Evolutionary conservation across 2,113 vertebrate genomes (phyloP).

Genomic region (Periophthalmodon schlosseri): DNA sequence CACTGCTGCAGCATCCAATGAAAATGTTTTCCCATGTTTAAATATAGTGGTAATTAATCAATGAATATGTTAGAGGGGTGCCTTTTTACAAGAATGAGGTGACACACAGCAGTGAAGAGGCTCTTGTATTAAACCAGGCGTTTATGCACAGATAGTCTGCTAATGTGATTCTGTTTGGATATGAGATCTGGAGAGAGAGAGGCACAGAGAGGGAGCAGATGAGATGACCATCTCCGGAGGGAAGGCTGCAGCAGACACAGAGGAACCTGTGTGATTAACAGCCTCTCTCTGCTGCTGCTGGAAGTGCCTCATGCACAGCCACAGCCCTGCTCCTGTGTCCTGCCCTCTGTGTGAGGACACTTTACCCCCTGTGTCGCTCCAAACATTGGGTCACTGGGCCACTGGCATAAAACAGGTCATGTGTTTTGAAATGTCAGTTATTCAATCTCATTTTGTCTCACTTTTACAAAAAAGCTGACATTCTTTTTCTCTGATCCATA

Average conservation of each 20-base stretch:
- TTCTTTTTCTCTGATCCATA: background rate
- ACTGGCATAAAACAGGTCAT: background rate
- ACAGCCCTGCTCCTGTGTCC: background rate
- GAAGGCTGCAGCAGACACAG: slow-evolving; percentile 45
- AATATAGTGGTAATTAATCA: background rate
- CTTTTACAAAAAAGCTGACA: background rate
- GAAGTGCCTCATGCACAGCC: slow-evolving; percentile 28
- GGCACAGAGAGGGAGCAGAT: slow-evolving; percentile 21
- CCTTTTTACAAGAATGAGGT: slow-evolving; percentile 16
- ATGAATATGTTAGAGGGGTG: background rate
- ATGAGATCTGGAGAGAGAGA: slow-evolving; percentile 52
- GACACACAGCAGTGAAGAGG: slow-evolving; percentile 5
- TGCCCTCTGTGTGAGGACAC: slow-evolving; percentile 43
- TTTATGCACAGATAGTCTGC: slow-evolving; percentile 30
- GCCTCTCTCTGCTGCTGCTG: slow-evolving; percentile 33
- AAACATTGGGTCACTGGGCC: slow-evolving; percentile 23
- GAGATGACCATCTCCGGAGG: slow-evolving; percentile 56
- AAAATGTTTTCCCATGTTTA: background rate
- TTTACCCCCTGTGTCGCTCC: slow-evolving; percentile 44
- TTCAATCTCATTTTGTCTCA: background rate
- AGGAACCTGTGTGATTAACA: slow-evolving; percentile 63
- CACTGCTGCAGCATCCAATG: background rate
- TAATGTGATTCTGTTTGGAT: slow-evolving; percentile 61
- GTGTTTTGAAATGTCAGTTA: slow-evolving; percentile 4
- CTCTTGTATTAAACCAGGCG: slow-evolving; percentile 37